Conservation (phyloP, 2,113 vertebrate genomes). For the Cepphus grylle region DNA sequence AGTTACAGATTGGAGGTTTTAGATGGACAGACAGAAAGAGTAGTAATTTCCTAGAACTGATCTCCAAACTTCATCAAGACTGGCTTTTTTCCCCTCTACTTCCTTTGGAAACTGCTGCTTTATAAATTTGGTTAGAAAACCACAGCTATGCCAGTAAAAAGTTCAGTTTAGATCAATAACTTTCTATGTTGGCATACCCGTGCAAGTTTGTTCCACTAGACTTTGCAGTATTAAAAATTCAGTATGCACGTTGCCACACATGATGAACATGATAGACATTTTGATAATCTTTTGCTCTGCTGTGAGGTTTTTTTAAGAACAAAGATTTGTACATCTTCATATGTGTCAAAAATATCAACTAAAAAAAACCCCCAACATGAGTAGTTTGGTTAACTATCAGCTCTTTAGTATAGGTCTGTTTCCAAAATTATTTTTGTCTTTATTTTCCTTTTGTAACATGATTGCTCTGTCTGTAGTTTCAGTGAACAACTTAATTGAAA, state of each 20-base stretch:
- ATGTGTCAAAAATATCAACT: not conserved
- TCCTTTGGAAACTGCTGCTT: not conserved
- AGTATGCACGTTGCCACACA: fast-evolving
- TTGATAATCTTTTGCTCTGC: not conserved
- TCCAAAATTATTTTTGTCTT: not conserved
- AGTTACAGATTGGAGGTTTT: not conserved
- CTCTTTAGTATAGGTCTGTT: not conserved
- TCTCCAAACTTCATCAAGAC: not conserved
- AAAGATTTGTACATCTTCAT: not conserved
- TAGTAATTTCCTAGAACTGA: not conserved
- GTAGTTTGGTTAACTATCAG: not conserved
- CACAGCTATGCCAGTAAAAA: not conserved
- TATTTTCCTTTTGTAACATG: not conserved
- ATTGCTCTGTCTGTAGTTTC: not conserved
- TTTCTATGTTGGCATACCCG: not conserved
- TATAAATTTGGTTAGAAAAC: not conserved
- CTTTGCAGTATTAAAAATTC: not conserved
- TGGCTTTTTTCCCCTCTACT: not conserved
- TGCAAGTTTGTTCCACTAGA: not conserved
- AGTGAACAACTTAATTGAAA: not conserved
- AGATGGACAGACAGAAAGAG: not conserved
- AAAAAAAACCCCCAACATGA: not conserved
- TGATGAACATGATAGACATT: not conserved
- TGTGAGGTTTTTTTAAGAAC: not conserved
- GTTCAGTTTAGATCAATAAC: not conserved